A percentile compares a stretch with the other conserved stretches of the same genome.
phyloP scores from a whole-genome alignment of 2,797 vertebrate species.

The Cirrhinus molitorella region DNA sequence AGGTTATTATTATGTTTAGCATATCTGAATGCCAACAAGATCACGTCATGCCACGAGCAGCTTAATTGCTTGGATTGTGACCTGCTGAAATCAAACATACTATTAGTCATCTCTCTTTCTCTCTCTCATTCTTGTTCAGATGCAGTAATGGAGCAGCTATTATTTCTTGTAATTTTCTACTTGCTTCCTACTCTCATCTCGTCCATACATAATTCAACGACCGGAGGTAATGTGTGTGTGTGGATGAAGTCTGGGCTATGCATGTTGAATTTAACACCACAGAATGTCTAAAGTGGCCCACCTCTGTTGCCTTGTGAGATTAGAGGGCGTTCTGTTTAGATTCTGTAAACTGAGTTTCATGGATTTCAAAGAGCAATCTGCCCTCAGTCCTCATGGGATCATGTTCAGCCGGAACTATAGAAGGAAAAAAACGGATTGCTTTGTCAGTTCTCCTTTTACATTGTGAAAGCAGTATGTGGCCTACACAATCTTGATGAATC shows the following conservation, averaged over 20 bases:
- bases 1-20: constrained; percentile 29
- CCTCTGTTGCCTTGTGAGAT: constrained; percentile 21
- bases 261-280: constrained; percentile 51
- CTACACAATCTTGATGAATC: constrained; percentile 19
- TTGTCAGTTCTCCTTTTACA: constrained; percentile 1
- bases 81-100: constrained; percentile 30
- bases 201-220: constrained; percentile 83
- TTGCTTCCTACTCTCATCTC: constrained; percentile 77
- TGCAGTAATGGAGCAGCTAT: constrained; percentile 77
- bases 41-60: constrained; percentile 8
- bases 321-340: constrained; percentile 16
- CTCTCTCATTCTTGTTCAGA: constrained; percentile 73
- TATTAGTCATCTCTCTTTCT: constrained; percentile 29
- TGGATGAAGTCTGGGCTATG: constrained; percentile 21
- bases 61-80: constrained; percentile 37
- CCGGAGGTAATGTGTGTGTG: constrained; percentile 78
- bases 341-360: constrained; percentile 21
- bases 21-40: constrained; percentile 27
- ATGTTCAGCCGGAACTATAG: constrained; percentile 21
- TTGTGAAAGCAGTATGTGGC: background rate
- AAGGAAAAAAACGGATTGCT: constrained; percentile 30
- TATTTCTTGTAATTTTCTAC: constrained; percentile 75
- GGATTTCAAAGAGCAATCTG: constrained; percentile 4
- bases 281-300: constrained; percentile 35
- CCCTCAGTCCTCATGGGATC: constrained; percentile 14